These are phyloP conservation scores for Autographa pulchrina DNA, from an alignment of 2,888 invertebrate species.

Conservation along the genomic window DNA sequence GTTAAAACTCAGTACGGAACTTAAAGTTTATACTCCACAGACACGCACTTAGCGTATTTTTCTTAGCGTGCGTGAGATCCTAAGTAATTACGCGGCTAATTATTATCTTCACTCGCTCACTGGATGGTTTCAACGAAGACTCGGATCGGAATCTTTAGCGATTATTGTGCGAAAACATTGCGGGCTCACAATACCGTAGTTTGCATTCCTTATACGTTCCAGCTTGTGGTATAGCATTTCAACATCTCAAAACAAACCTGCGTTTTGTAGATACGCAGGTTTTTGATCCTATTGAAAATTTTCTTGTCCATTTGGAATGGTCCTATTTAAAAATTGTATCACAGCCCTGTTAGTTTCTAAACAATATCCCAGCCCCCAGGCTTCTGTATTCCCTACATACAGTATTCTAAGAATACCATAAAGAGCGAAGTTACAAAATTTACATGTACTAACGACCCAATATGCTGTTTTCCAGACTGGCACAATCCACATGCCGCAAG, in stretches of 20 bases:
- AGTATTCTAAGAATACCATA: too few species aligned
- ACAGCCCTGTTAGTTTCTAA: background rate
- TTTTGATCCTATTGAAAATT: too few species aligned
- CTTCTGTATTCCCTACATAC: too few species aligned
- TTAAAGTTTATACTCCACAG: constrained; percentile 13
- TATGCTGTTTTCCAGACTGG: constrained; percentile 82
- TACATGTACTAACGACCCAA: background rate
- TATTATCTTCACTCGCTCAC: constrained; percentile 45
- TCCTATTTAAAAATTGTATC: too few species aligned
- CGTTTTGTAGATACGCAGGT: background rate
- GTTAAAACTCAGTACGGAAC: constrained; percentile 45
- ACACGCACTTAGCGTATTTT: constrained; percentile 40
- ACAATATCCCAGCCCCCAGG: too few species aligned
- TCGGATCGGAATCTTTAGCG: constrained; percentile 40
- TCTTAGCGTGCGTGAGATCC: constrained; percentile 50
- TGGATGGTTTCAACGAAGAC: constrained; percentile 39
- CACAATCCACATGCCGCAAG: constrained; percentile 89
- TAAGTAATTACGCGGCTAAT: constrained; percentile 53
- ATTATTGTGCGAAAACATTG: constrained; percentile 47
- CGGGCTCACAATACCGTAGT: constrained; percentile 30
- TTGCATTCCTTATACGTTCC: constrained; percentile 33
- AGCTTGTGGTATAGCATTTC: constrained; percentile 17
- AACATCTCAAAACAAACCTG: background rate
- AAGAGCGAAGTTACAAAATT: too few species aligned
- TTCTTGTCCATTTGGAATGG: too few species aligned